Percentiles rank a stretch among this genome's conserved stretches.
Evolutionary conservation across 2,797 vertebrate genomes (phyloP).

Genomic region (Eurystomus glaucurus): DNA sequence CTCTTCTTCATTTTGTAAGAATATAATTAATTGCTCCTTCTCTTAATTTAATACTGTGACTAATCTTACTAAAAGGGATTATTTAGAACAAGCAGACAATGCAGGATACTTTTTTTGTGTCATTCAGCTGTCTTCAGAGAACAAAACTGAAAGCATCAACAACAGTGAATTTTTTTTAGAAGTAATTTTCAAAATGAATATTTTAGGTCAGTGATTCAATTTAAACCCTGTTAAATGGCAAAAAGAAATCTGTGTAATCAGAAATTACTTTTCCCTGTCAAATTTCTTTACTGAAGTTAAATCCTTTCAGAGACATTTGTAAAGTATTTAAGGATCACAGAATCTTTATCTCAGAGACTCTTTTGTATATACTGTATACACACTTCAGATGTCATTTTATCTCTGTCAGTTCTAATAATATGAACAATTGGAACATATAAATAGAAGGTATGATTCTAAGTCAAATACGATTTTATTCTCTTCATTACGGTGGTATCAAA

Average conservation of each 20-base stretch:
- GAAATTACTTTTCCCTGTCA: conserved; percentile 49
- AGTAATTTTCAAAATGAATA: conserved; percentile 72
- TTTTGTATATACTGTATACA: conserved; percentile 13
- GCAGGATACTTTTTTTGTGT: conserved; percentile 51
- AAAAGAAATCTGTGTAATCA: conserved; percentile 62
- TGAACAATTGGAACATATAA: conserved; percentile 27
- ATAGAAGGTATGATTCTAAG: conserved; percentile 16
- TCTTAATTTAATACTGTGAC: conserved; percentile 78
- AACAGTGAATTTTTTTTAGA: conserved; percentile 56
- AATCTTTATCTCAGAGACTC: neutral
- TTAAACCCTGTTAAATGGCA: conserved; percentile 63
- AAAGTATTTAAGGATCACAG: conserved; percentile 68
- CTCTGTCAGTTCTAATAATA: conserved; percentile 37
- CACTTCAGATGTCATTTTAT: conserved; percentile 47
- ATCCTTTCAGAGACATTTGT: conserved; percentile 45
- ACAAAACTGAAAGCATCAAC: conserved; percentile 60
- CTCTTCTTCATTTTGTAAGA: conserved; percentile 69
- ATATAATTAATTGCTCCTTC: conserved; percentile 76
- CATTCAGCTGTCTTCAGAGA: conserved; percentile 73
- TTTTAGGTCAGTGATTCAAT: conserved; percentile 75
- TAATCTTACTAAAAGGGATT: conserved; percentile 78
- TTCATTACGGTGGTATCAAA: conserved; percentile 32
- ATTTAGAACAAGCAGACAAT: conserved; percentile 72
- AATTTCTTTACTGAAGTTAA: conserved; percentile 46
- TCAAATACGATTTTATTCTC: conserved; percentile 57